Base-by-base conservation (phyloP, 2,797 vertebrate genomes). In the Arnoldichthys spilopterus region DNA sequence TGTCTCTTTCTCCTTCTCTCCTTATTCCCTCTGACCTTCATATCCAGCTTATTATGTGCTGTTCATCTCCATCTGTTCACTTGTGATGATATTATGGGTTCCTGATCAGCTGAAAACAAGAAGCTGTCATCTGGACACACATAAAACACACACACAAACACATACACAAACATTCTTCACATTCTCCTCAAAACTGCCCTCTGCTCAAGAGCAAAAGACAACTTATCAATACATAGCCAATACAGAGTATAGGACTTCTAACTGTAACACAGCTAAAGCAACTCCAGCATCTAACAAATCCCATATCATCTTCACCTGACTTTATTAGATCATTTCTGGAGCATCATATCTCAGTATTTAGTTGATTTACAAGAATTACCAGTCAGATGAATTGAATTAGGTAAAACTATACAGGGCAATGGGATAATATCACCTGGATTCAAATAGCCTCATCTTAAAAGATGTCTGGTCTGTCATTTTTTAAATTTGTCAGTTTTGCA, bases 1-100 rank as follows among this genome's bases (percentile, higher is more conserved):
- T 24, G 26, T 13, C 28, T 75, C 43, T 16, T 26, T 63, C 45
- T 64, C 28, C 34, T 20, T 45, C 53, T 76, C 15, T 58, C 28
- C 32, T 37, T 26, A 16, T 30, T 53, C 47, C 13, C 22, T 43
- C 26, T 34, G 56, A 26, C 30, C 49, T 26, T 66, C 62, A 67
- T 56, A 20, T 43, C 74, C 40, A 67, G 24, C 62, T 40, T 49
- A 67, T 76, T 58, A 76, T 68, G 49, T 43, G 54, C 51, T 56
- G 51, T 18, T 66, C 54, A 40, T 34, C 63, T 43, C 74, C 74
- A 76, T 76, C 49, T 66, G 66, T 76, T 68, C 51, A 40, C 47
- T 66, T 37, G 62, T 56, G 49, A 76, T 67, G 62, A 76, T 40
- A 40, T 30, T 47, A 43, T 34, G 45, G 53, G 62, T 13, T 67